Percentiles rank a stretch among this genome's conserved stretches.
Evolutionary conservation across 2,797 vertebrate genomes (phyloP).

Genomic region (Siniperca scherzeri): DNA sequence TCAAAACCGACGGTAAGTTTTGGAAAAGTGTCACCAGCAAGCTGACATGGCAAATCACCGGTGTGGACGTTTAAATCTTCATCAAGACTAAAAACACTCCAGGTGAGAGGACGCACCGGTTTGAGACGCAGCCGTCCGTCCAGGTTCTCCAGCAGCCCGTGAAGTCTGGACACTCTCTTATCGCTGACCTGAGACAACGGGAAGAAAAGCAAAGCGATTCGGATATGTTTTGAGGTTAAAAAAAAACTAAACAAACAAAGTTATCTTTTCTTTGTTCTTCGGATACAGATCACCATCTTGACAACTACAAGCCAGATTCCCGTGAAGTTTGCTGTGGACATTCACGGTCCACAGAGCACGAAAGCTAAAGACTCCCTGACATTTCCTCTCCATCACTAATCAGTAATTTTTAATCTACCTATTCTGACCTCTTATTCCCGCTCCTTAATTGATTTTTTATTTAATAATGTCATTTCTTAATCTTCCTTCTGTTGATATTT

Average conservation of each 20-base stretch:
- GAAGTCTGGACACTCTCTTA: constrained; percentile 89
- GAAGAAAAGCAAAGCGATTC: not conserved
- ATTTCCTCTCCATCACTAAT: too few relatives aligned
- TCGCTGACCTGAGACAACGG: constrained; percentile 80
- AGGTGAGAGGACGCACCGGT: constrained; percentile 76
- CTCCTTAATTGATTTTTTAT: too few relatives aligned
- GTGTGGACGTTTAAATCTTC: not conserved
- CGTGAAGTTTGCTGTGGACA: not conserved
- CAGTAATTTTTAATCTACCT: too few relatives aligned
- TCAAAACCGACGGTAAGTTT: not conserved
- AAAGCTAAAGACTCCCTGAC: too few relatives aligned
- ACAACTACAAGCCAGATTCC: not conserved
- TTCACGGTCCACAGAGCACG: not conserved
- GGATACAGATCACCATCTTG: not conserved
- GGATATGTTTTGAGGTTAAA: not conserved
- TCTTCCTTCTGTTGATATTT: too few relatives aligned
- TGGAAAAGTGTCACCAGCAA: not conserved
- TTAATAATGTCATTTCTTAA: too few relatives aligned
- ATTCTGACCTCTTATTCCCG: too few relatives aligned
- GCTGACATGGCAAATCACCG: not conserved
- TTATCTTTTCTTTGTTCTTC: too few relatives aligned
- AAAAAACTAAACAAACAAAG: not conserved
- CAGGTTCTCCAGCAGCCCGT: constrained; percentile 87
- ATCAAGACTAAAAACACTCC: not conserved
- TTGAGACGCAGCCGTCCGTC: constrained; percentile 87